A percentile compares a stretch with the other conserved stretches of the same genome.
These are phyloP conservation scores for Chiloscyllium punctatum DNA, from an alignment of 2,797 vertebrate species.

Conservation along the genomic window DNA sequence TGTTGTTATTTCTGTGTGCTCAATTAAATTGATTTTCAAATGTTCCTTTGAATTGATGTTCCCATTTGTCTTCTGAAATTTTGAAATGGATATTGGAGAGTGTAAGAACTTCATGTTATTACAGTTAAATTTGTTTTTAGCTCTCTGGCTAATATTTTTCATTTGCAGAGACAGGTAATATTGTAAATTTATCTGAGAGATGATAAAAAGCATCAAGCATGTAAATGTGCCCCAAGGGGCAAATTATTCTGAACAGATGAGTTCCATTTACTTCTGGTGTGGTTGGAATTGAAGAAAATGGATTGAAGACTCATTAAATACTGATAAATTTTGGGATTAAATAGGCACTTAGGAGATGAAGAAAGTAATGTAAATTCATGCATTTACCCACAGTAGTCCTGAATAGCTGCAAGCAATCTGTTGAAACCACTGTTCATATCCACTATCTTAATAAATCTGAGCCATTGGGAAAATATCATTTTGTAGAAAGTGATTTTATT, in stretches of 20 bases:
- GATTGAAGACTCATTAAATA: neutral
- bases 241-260: neutral
- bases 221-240: neutral
- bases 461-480: neutral
- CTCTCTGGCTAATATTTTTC: neutral
- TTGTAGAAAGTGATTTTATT: neutral
- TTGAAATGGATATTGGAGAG: neutral
- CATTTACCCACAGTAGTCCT: neutral
- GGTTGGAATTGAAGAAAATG: neutral
- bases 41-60: neutral
- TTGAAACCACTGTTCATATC: neutral
- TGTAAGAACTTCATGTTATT: neutral
- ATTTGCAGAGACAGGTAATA: neutral
- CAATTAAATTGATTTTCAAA: neutral
- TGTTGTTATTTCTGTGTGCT: neutral
- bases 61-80: neutral
- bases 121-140: neutral
- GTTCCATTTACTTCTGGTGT: neutral
- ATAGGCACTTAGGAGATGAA: neutral
- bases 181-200: neutral
- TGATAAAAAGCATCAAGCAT: neutral
- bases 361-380: neutral
- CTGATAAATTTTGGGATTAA: slow-evolving; percentile 10
- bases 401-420: slow-evolving; percentile 24
- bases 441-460: neutral